These are phyloP conservation scores for Rhincodon typus DNA, from an alignment of 2,797 vertebrate species.

Conservation along the genomic window DNA sequence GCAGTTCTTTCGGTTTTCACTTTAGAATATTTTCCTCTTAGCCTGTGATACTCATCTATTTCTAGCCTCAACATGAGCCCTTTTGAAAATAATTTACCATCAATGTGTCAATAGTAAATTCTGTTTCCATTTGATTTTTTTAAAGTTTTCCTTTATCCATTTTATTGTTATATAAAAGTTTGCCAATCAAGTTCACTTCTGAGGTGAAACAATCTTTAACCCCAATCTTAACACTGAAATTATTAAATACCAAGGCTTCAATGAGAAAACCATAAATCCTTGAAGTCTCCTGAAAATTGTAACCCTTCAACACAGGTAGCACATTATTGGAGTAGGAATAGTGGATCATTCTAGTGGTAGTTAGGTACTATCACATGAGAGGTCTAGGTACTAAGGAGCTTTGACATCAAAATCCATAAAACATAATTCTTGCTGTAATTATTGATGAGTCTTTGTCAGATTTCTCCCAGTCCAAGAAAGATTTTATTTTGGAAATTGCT, in stretches of 20 bases:
- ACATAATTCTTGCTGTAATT: too few species aligned
- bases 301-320: background rate
- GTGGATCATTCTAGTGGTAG: too few species aligned
- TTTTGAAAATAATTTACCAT: background rate
- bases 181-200: background rate
- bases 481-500: too few species aligned
- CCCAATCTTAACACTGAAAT: background rate
- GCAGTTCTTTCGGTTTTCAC: too few species aligned
- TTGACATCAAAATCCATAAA: too few species aligned
- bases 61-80: background rate
- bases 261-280: background rate
- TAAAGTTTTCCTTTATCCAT: background rate
- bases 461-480: too few species aligned
- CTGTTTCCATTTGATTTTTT: background rate
- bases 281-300: background rate
- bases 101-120: background rate
- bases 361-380: too few species aligned
- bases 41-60: background rate
- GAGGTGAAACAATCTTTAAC: background rate
- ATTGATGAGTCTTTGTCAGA: too few species aligned
- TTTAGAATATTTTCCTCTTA: background rate
- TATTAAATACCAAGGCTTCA: background rate
- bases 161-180: background rate
- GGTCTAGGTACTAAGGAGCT: too few species aligned
- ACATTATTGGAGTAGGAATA: too few species aligned